A percentile compares a stretch with the other conserved stretches of the same genome.
phyloP scores from a whole-genome alignment of 1,140 invertebrate species.

The Homalodisca vitripennis region DNA sequence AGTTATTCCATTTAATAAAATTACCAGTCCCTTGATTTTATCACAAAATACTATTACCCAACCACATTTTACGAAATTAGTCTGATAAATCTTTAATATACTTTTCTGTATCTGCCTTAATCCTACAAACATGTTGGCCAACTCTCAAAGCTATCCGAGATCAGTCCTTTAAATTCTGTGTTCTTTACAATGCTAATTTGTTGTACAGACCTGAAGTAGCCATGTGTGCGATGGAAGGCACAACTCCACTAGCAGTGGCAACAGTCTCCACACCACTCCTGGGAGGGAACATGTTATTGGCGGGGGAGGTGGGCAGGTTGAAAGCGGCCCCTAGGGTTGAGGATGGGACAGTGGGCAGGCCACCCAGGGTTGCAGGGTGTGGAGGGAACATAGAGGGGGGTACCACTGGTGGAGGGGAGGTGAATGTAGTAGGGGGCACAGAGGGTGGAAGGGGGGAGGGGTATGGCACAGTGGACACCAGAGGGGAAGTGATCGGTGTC shows the following conservation, averaged over 20 bases:
- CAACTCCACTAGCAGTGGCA: constrained; percentile 36
- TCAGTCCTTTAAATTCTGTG: no score
- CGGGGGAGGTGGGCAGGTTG: constrained; percentile 31
- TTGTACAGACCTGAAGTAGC: constrained; percentile 31
- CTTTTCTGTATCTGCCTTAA: no score
- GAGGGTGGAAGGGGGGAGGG: not conserved
- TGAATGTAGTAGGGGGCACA: not conserved
- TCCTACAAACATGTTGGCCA: no score
- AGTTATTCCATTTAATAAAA: no score
- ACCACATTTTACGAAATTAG: no score
- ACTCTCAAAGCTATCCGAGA: no score
- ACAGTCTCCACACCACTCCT: constrained; percentile 37
- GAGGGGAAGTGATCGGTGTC: not conserved
- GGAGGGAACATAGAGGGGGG: constrained; percentile 10
- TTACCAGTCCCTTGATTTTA: no score
- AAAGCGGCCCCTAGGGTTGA: constrained; percentile 21
- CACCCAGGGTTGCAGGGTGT: constrained; percentile 15
- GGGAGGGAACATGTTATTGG: constrained; percentile 44
- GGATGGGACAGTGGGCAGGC: constrained; percentile 22
- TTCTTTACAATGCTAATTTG: no score
- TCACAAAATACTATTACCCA: no score
- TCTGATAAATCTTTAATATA: no score
- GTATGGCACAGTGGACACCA: not conserved
- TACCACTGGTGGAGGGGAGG: not conserved
- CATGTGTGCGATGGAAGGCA: constrained; percentile 38